Conservation (phyloP, 1,140 invertebrate species). For the Popillia japonica region DNA sequence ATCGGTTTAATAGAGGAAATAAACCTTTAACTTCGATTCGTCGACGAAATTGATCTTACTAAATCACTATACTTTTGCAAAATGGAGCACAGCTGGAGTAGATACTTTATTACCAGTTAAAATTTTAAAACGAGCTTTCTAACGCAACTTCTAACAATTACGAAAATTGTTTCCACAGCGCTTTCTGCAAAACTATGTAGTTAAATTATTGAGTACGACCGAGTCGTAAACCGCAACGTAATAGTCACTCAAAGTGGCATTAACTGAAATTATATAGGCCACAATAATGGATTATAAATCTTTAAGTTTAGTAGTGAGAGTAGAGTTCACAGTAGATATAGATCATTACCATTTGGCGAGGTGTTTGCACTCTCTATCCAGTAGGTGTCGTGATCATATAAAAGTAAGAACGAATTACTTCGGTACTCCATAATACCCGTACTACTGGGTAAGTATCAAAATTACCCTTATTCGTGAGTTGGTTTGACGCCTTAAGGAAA, state of each 20-base stretch:
- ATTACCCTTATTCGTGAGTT: background rate
- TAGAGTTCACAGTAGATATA: background rate
- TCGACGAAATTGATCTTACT: conserved; percentile 14
- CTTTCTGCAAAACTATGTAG: conserved; percentile 30
- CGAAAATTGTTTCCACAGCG: conserved; percentile 20
- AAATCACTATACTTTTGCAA: conserved; percentile 17
- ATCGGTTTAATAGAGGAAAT: background rate
- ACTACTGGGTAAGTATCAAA: background rate
- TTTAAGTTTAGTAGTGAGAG: conserved; percentile 22
- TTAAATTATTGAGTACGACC: conserved; percentile 37
- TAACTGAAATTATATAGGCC: conserved; percentile 28
- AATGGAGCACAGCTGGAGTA: conserved; percentile 18
- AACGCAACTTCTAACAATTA: conserved; percentile 9
- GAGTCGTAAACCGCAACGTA: conserved; percentile 31
- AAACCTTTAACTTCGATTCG: conserved; percentile 11
- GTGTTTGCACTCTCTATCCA: background rate
- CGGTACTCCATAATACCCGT: background rate
- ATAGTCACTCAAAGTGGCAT: conserved; percentile 35
- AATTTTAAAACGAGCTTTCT: conserved; percentile 27
- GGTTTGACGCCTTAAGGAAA: conserved; percentile 14
- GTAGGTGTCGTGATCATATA: background rate
- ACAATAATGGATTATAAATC: conserved; percentile 37
- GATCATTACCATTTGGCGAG: background rate
- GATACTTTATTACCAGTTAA: conserved; percentile 23
- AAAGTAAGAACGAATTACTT: background rate